Conservation (phyloP, 2,888 invertebrate species). For the Limnephilus lunatus region DNA sequence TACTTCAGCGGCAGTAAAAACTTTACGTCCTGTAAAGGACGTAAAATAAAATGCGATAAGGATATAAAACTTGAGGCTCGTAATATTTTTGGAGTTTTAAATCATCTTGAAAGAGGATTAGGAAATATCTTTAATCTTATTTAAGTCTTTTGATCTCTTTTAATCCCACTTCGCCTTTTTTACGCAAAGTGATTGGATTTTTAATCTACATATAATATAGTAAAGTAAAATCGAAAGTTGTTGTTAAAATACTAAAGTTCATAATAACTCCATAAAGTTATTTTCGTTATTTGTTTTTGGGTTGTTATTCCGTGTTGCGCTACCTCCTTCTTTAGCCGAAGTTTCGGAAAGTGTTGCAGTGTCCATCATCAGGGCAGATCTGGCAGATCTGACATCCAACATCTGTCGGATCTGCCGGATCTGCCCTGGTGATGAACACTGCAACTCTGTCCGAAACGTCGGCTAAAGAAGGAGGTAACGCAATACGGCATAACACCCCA, state of each 20-base stretch:
- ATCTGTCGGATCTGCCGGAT: too few relatives aligned
- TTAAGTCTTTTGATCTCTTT: background rate
- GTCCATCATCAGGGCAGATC: too few relatives aligned
- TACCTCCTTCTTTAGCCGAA: too few relatives aligned
- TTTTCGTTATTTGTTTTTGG: too few relatives aligned
- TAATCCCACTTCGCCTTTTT: background rate
- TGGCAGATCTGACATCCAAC: too few relatives aligned
- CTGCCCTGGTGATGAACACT: too few relatives aligned
- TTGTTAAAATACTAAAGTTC: background rate
- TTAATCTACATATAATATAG: background rate
- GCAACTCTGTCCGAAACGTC: too few relatives aligned
- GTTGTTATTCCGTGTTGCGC: too few relatives aligned
- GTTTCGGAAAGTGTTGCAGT: too few relatives aligned
- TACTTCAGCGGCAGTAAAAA: slow-evolving; percentile 21
- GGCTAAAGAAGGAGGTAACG: too few relatives aligned
- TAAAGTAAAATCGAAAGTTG: background rate
- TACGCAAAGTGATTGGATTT: background rate
- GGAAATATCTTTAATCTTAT: background rate
- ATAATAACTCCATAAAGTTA: too few relatives aligned
- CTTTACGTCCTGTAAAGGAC: background rate
- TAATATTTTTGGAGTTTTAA: background rate
- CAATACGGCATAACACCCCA: too few relatives aligned
- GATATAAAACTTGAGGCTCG: background rate
- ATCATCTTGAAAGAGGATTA: background rate
- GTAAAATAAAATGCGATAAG: slow-evolving; percentile 6